Evolutionary conservation across 64 coral and sea anemone species (phyloP), one percentile per base, ranked within the genome.

Genomic region (Dendrophyllia cribrosa): DNA sequence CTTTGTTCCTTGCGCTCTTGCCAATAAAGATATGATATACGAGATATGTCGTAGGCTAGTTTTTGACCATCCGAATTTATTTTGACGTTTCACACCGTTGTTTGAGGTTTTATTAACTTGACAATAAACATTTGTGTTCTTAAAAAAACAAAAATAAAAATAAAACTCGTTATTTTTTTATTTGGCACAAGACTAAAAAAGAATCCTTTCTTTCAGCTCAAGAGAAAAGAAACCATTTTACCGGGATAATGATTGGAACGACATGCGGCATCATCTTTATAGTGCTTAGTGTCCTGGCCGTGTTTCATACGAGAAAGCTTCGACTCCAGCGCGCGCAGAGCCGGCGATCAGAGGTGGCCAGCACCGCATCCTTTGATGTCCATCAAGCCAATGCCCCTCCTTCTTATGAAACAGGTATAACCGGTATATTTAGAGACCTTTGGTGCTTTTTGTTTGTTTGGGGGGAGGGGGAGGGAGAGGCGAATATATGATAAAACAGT

Each of bases 221-320:
- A 68, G 59, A 84, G 13, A 84, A 16, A 17, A 11, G 74, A 7
- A 94, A 82, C 61, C 95, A 94, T 51, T 94, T 97, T 45, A 97
- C 95, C 2, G 95, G 95, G 13, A 97, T 97, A 13, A 97, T 97
- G 95, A 97, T 97, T n/a, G 95, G 95, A 4, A 88, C 95, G 2
- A 94, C 95, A 9, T 97, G 95, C 22, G 95, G 95, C 9, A 88
- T 97, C 70, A 94, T 97, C 23, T 97, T 97, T 17, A 88, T 97
- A 51, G 95, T 97, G 11, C 92, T 97, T 11, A 94, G 92, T 70
- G 82, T 88, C 11, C 82, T 97, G 49, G 95, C 95, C 50, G 91
- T 97, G 15, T 89, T 93, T 22, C 95, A 97, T 80, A 91, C 95
- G 16, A 92, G 91, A 19, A 97, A 97, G 55, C 34, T 83, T 62